Conservation (phyloP, 2,797 vertebrate genomes). For the Pangasius macronema region DNA sequence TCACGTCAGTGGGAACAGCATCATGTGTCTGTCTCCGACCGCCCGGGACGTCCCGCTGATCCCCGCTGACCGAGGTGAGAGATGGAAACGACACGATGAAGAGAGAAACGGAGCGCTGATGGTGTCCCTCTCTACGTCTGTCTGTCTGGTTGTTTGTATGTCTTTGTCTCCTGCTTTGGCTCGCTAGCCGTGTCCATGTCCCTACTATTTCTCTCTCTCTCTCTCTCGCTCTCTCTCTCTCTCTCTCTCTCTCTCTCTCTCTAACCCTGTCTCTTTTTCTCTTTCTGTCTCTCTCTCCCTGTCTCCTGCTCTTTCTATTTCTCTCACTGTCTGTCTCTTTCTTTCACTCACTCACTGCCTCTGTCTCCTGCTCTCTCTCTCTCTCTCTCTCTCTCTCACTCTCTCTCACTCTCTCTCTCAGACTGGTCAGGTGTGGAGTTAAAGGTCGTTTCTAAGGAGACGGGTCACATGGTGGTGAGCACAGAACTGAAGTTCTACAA, state of each 20-base stretch:
- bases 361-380: neutral
- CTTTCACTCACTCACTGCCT: too few relatives aligned
- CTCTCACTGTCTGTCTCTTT: neutral
- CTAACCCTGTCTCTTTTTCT: neutral
- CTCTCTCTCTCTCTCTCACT: neutral
- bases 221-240: neutral
- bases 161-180: neutral
- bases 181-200: neutral
- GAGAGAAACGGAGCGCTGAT: neutral
- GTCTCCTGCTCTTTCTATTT: neutral
- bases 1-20: constrained; percentile 84
- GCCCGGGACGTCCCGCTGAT: constrained; percentile 87
- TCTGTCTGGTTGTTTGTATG: neutral
- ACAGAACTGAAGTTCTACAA: constrained; percentile 98
- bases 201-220: neutral
- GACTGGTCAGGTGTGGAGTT: constrained; percentile 92
- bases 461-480: constrained; percentile 89
- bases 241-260: neutral
- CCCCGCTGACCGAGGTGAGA: constrained; percentile 87
- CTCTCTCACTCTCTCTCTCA: constrained; percentile 56
- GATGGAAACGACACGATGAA: neutral
- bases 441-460: constrained; percentile 89
- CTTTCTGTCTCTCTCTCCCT: neutral
- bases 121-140: neutral
- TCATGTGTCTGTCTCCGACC: constrained; percentile 87